phyloP scores from a whole-genome alignment of 2,113 vertebrate genomes.

The Tachysurus vachellii region DNA sequence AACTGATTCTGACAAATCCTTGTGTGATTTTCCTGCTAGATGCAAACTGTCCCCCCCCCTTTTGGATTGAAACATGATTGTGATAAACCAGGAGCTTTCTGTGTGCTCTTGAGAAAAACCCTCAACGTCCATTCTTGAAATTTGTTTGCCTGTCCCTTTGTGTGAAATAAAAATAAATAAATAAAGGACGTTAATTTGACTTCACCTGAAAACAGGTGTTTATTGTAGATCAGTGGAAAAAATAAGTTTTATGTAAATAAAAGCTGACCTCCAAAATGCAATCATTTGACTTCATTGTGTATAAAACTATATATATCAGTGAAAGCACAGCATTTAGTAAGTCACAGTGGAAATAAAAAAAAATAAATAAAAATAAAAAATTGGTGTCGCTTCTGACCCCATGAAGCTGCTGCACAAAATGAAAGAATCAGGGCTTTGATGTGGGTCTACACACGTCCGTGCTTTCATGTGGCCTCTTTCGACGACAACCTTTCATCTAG shows the following conservation, averaged over 20 bases:
- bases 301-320: background rate
- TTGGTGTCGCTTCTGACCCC: background rate
- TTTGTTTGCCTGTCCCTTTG: slow-evolving; percentile 46
- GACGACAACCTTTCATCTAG: slow-evolving; percentile 18
- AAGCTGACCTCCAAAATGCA: slow-evolving; percentile 45
- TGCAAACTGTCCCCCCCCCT: background rate
- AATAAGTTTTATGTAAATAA: slow-evolving; percentile 68
- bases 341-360: background rate
- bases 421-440: slow-evolving; percentile 25
- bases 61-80: slow-evolving; percentile 10
- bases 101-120: slow-evolving; percentile 24
- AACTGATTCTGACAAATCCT: background rate
- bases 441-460: background rate
- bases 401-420: background rate
- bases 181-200: slow-evolving; percentile 38
- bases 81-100: background rate
- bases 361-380: background rate
- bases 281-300: background rate
- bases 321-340: background rate
- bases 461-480: slow-evolving; percentile 32
- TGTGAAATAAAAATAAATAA: slow-evolving; percentile 41
- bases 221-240: slow-evolving; percentile 70
- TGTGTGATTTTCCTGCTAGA: slow-evolving; percentile 28
- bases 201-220: slow-evolving; percentile 58
- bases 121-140: slow-evolving; percentile 19